A percentile compares a stretch with the other conserved stretches of the same genome.
Evolutionary conservation across 1,140 invertebrate genomes (phyloP).

Genomic region (Trichogramma pretiosum): DNA sequence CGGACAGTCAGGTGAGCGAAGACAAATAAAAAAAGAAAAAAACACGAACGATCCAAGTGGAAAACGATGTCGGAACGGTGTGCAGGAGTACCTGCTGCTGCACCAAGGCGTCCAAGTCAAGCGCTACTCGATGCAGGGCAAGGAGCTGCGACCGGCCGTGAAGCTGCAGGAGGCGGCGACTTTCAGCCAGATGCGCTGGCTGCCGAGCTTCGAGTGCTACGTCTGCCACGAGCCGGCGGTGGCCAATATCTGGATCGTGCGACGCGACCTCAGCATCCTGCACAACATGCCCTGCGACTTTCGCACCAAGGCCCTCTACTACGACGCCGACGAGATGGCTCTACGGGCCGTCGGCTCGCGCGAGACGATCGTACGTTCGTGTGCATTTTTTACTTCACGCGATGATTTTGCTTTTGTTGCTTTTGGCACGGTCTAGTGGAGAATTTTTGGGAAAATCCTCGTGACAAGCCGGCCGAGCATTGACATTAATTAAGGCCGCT

Average conservation of each 20-base stretch:
- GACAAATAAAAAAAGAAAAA: too few species aligned
- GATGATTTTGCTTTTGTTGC: too few species aligned
- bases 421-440: too few species aligned
- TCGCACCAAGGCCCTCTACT: not conserved
- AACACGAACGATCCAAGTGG: too few species aligned
- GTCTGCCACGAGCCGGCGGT: not conserved
- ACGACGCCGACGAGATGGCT: constrained; percentile 1
- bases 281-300: not conserved
- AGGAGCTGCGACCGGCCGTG: not conserved
- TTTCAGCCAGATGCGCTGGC: constrained; percentile 5
- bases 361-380: constrained; percentile 1
- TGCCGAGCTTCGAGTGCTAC: not conserved
- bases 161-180: not conserved
- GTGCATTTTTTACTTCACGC: not conserved
- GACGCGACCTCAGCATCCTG: not conserved
- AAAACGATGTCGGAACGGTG: too few species aligned
- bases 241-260: not conserved
- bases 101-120: not conserved
- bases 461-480: too few species aligned
- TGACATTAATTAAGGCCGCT: too few species aligned
- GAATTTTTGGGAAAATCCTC: too few species aligned
- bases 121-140: constrained; percentile 9
- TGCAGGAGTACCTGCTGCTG: constrained; percentile 4
- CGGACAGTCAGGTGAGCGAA: too few species aligned
- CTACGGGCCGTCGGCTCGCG: not conserved